A percentile compares a stretch with the other conserved stretches of the same genome.
These are phyloP conservation scores for Pinctada fucata DNA, from an alignment of 2,888 invertebrate genomes.

Conservation along the genomic window DNA sequence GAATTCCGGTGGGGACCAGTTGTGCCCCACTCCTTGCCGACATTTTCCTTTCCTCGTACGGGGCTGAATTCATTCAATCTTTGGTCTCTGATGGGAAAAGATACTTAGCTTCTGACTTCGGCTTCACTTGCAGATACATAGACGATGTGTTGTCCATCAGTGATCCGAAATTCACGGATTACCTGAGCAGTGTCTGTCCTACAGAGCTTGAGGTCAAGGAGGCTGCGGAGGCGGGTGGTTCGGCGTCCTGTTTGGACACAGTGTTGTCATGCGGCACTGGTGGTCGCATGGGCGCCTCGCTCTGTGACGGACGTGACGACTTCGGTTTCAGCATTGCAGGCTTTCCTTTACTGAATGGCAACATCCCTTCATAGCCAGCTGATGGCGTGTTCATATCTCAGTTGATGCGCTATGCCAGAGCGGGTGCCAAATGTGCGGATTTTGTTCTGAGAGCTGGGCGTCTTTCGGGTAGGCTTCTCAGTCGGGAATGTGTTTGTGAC, in stretches of 20 bases:
- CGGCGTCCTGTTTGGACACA: not conserved
- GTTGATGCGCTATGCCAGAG: not conserved
- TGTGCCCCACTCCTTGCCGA: slow-evolving; percentile 7
- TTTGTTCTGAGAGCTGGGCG: not conserved
- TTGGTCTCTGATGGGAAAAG: not conserved
- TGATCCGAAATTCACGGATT: not conserved
- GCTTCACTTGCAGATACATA: not conserved
- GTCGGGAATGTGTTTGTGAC: not conserved
- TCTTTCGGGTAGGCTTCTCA: not conserved
- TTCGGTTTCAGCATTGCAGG: not conserved
- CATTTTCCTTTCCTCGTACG: not conserved
- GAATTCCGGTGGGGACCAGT: not conserved
- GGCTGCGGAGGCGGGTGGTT: not conserved
- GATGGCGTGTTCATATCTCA: not conserved
- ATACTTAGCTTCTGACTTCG: not conserved
- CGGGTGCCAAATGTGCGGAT: not conserved
- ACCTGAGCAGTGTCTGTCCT: not conserved
- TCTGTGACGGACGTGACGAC: not conserved
- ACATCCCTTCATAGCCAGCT: not conserved
- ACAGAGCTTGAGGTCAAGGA: not conserved
- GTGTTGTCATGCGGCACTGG: not conserved
- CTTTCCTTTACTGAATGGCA: not conserved
- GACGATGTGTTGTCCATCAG: not conserved
- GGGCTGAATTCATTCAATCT: not conserved
- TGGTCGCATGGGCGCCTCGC: not conserved